Base-by-base conservation (phyloP, 2,797 vertebrate genomes). In the Arvicola amphibius region DNA sequence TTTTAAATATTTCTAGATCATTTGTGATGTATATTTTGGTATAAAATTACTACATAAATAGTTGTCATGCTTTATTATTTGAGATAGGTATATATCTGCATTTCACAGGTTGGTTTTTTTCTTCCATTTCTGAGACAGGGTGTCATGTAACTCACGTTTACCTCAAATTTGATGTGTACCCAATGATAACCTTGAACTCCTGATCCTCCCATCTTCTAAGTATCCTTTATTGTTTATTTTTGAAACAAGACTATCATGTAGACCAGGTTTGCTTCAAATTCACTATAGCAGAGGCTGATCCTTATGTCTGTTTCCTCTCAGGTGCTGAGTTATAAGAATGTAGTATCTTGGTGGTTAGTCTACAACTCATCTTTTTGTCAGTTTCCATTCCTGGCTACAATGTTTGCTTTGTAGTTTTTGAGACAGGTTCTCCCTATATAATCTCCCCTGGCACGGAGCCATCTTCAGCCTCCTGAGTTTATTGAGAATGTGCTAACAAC, bases 321-420 rank as follows among this genome's bases (percentile, higher is more conserved):
- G 40, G 69, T 59, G 27, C 69, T 74, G 48, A 29, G 13, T 43
- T 56, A 43, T 40, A 73, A n/a, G 14, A n/a, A 12, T 51, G 8
- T 48, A 16, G 34, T 67, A 88, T 71, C 85, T 40, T 56, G 51
- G 3, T 71, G 34, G 27, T 32, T 73, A 40, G 71, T 34, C 51
- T 74, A 74, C 37, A 76, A 61, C 51, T 88, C 51, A 88, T 73
- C 23, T 73, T 51, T 56, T 73, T 6, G 56, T 88, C 34, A 40
- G n/a, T 53, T 40, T 73, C 27, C 27, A 23, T 37, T 32, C 27
- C n/a, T 76, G 14, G 53, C 37, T 76, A 11, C 27, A 61, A 25
- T 61, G 27, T 81, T 69, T 80, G 27, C 67, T 90, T 90, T 56
- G 46, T 53, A 86, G 21, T 87, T 25, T 65, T 86, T 71, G 83